Evolutionary conservation across 2,888 invertebrate genomes (phyloP).

Genomic region (Anoplius nigerrimus): DNA sequence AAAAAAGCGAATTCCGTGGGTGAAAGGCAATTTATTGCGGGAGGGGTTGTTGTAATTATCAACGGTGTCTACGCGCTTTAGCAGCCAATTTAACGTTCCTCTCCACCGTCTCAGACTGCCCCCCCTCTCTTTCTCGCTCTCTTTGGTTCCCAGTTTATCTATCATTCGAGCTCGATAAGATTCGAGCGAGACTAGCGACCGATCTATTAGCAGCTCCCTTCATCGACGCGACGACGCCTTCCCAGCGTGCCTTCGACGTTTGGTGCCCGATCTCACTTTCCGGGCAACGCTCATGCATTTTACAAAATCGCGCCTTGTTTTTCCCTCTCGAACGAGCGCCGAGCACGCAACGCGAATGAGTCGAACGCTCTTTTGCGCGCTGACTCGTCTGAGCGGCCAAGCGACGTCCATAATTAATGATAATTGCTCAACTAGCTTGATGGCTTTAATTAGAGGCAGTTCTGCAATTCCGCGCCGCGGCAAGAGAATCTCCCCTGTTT

Average conservation of each 20-base stretch:
- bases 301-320: neutral
- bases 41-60: too few species aligned
- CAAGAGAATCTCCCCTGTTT: slow-evolving; percentile 21
- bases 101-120: too few species aligned
- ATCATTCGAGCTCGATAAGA: too few species aligned
- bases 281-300: slow-evolving; percentile 5
- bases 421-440: slow-evolving; percentile 68
- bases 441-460: slow-evolving; percentile 63
- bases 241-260: too few species aligned
- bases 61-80: too few species aligned
- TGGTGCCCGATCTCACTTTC: neutral
- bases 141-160: too few species aligned
- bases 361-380: slow-evolving; percentile 16
- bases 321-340: slow-evolving; percentile 4
- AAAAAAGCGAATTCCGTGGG: slow-evolving; percentile 6
- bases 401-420: slow-evolving; percentile 60
- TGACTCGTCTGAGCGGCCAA: slow-evolving; percentile 39
- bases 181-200: too few species aligned
- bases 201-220: too few species aligned
- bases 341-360: slow-evolving; percentile 33
- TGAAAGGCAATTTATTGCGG: too few species aligned
- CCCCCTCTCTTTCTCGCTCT: too few species aligned
- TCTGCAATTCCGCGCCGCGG: slow-evolving; percentile 52
- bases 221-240: too few species aligned
- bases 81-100: too few species aligned